Evolutionary conservation across 2,113 vertebrate species (phyloP).

Genomic region (Apodemus speciosus): DNA sequence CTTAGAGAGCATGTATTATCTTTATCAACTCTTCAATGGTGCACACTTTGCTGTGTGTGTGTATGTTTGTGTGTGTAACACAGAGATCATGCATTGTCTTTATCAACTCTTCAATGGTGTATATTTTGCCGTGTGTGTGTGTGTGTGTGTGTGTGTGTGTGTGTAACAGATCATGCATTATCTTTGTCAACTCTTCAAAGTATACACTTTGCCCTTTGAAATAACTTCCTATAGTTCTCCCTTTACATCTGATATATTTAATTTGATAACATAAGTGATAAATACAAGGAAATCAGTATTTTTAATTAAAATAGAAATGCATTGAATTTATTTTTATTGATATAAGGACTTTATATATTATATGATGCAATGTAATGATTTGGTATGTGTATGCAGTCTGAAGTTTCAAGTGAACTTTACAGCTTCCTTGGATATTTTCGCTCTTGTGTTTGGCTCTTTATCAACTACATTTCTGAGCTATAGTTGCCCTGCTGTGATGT

Average conservation of each 20-base stretch:
- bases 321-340: background rate
- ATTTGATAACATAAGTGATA: conserved; percentile 33
- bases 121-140: too few species aligned
- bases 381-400: background rate
- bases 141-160: too few species aligned
- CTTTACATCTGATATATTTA: conserved; percentile 12
- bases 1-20: too few species aligned
- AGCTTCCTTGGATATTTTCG: too few species aligned
- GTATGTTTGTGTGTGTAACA: background rate
- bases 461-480: background rate
- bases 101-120: too few species aligned
- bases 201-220: background rate
- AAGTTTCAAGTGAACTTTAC: background rate
- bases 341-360: background rate
- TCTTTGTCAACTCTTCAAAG: background rate
- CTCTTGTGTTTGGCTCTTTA: background rate
- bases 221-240: conserved; percentile 15
- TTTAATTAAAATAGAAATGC: conserved; percentile 6
- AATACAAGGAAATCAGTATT: background rate
- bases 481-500: background rate
- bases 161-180: background rate
- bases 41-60: too few species aligned
- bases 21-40: too few species aligned
- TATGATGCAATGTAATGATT: background rate
- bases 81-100: too few species aligned